Conservation (phyloP, 1,140 invertebrate species). For the Potamilus streckersoni region DNA sequence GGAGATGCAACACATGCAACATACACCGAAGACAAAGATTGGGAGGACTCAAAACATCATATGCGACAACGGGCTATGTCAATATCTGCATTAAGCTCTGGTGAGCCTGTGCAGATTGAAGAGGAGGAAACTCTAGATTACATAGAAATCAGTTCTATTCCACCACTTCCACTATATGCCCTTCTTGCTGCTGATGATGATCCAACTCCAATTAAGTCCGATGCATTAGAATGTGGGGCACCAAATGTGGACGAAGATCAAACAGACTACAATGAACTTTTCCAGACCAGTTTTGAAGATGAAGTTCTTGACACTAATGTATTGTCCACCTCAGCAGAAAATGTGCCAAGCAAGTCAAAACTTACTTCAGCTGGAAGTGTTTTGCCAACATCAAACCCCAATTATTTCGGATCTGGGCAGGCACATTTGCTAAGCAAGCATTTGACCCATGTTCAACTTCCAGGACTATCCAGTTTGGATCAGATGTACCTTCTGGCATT, state of each 20-base stretch:
- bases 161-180: conserved; percentile 95
- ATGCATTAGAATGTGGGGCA: conserved; percentile 28
- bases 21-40: conserved; percentile 33
- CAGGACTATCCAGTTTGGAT: conserved; percentile 95
- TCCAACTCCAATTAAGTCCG: conserved; percentile 66
- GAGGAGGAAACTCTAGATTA: conserved; percentile 91
- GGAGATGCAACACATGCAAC: conserved; percentile 38
- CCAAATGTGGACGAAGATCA: conserved; percentile 11
- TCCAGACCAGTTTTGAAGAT: conserved; percentile 70
- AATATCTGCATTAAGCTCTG: conserved; percentile 29
- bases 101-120: conserved; percentile 71
- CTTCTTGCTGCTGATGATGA: conserved; percentile 91
- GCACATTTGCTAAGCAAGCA: conserved; percentile 80
- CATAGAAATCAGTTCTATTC: conserved; percentile 95
- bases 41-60: conserved; percentile 36
- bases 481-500: conserved; percentile 99
- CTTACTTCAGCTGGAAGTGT: conserved; percentile 17
- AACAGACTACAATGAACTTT: conserved; percentile 88
- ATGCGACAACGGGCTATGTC: conserved; percentile 39
- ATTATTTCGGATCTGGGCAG: conserved; percentile 65
- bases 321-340: conserved; percentile 47
- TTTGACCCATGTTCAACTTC: conserved; percentile 95
- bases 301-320: conserved; percentile 69
- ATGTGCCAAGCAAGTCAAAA: conserved; percentile 27
- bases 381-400: conserved; percentile 36